These are phyloP conservation scores for Arrhamphus sclerolepis DNA, from an alignment of 2,797 vertebrate species.

Conservation along the genomic window DNA sequence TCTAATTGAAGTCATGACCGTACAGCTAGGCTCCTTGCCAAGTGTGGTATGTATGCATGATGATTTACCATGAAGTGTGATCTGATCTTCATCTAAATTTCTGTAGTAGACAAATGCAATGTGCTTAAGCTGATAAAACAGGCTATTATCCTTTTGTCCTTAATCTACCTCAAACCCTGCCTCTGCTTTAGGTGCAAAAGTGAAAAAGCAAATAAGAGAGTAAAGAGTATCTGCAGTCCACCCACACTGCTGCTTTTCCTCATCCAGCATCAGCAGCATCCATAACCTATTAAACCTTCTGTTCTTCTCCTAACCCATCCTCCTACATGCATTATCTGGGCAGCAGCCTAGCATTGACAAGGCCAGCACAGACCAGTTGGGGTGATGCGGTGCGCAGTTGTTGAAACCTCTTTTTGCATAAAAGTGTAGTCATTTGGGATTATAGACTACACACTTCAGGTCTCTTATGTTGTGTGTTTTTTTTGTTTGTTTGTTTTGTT, in stretches of 20 bases:
- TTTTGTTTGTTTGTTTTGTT: neutral
- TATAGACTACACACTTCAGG: neutral
- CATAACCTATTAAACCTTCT: slow-evolving; percentile 73
- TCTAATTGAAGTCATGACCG: slow-evolving; percentile 69
- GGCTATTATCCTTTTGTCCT: neutral
- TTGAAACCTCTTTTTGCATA: slow-evolving; percentile 41
- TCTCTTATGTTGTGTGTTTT: too few species aligned
- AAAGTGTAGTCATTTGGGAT: slow-evolving; percentile 12
- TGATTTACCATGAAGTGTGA: neutral
- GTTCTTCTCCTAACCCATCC: slow-evolving; percentile 60
- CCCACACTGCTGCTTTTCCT: slow-evolving; percentile 73
- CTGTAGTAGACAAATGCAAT: too few species aligned
- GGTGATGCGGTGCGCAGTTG: slow-evolving; percentile 38
- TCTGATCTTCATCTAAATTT: too few species aligned
- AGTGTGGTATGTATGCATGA: slow-evolving; percentile 28
- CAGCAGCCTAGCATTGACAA: slow-evolving; percentile 41
- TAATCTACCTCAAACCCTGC: slow-evolving; percentile 65
- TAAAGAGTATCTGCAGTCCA: slow-evolving; percentile 70
- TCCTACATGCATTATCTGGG: slow-evolving; percentile 71
- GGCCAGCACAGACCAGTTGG: slow-evolving; percentile 31
- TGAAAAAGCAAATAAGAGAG: slow-evolving; percentile 24
- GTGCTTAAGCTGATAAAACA: too few species aligned
- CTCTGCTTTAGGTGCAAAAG: slow-evolving; percentile 54
- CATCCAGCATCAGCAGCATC: slow-evolving; percentile 62
- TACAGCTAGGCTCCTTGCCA: slow-evolving; percentile 59